Evolutionary conservation across 1,140 invertebrate genomes (phyloP), one percentile per base, ranked within the genome.

Genomic region (silkworm (Bombyx mori)): DNA sequence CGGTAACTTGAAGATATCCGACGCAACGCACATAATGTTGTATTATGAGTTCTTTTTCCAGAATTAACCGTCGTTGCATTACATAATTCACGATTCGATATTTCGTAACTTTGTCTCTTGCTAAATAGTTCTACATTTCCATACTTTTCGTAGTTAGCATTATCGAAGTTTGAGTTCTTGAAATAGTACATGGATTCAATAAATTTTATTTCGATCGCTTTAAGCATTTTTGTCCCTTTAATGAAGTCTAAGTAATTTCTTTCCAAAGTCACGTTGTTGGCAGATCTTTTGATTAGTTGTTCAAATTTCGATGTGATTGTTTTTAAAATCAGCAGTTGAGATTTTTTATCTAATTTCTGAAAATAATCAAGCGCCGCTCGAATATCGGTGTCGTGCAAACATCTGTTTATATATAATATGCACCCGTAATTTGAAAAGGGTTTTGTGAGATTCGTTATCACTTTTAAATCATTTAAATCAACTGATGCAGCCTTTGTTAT

Each of bases 221-320:
- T 60, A 46, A 84, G 48, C 52, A 69, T 63, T 49, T 73, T 56
- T 12, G 75, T 77, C 45, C 78, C 79, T 70, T 85, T 85, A 42
- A 87, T 58, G 48, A 87, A 85, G 62, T 87, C 84, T 54, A 84
- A 62, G 60, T 84, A 86, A 63, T 82, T 85, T 59, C 71, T 79
- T 75, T 86, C 82, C 22, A 76, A 53, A 42, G 54, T 57, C 12
- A 59, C 50, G 64, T 77, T 69, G 54, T 50, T 62, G 42, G 42
- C 57, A 49, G 47, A 56, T 44, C 72, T 63, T 45, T 52, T 77
- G 45, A 84, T 72, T 46, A 86, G 72, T 62, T 79, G 79, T 62
- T 87, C 84, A 65, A 77, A 85, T 67, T 86, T 85, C 45, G 68
- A 68, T 51, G 76, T 60, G 10, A 82, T 56, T 47, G 78, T 61